These are phyloP conservation scores for Brenthis ino DNA, from an alignment of 2,888 invertebrate species.

Conservation along the genomic window DNA sequence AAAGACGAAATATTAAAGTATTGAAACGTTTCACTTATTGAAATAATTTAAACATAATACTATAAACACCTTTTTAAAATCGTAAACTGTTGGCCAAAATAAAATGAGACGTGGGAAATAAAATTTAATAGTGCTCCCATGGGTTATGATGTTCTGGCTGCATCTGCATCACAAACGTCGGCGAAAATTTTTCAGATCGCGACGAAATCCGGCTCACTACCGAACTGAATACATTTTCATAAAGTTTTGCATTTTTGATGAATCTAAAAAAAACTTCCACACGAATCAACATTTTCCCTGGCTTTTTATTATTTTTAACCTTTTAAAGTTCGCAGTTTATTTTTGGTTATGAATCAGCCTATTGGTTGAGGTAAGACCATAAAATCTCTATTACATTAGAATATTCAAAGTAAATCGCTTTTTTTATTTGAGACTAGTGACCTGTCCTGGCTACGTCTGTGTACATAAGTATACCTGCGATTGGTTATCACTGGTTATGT, in stretches of 20 bases:
- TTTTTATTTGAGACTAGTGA: too few relatives aligned
- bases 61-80: not conserved
- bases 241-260: slow-evolving; percentile 77
- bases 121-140: slow-evolving; percentile 23
- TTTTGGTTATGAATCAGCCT: too few relatives aligned
- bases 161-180: slow-evolving; percentile 37
- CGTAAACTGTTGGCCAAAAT: slow-evolving; percentile 14
- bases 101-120: slow-evolving; percentile 13
- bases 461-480: too few relatives aligned
- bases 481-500: too few relatives aligned
- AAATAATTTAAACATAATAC: not conserved
- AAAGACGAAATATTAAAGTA: too few relatives aligned
- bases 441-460: too few relatives aligned
- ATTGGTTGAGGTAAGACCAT: too few relatives aligned
- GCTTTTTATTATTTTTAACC: slow-evolving; percentile 13
- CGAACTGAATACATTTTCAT: slow-evolving; percentile 72
- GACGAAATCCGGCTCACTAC: slow-evolving; percentile 42
- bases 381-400: too few relatives aligned
- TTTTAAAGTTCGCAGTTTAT: too few relatives aligned
- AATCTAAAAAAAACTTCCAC: slow-evolving; percentile 33
- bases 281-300: slow-evolving; percentile 25
- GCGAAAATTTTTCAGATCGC: slow-evolving; percentile 28
- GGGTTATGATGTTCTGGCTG: slow-evolving; percentile 20
- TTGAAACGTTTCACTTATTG: too few relatives aligned
- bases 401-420: too few relatives aligned